phyloP scores from a whole-genome alignment of 30 jellyfish, hydroid and myxozoan genomes.

The Aurelia aurita complex sp. Pacific region DNA sequence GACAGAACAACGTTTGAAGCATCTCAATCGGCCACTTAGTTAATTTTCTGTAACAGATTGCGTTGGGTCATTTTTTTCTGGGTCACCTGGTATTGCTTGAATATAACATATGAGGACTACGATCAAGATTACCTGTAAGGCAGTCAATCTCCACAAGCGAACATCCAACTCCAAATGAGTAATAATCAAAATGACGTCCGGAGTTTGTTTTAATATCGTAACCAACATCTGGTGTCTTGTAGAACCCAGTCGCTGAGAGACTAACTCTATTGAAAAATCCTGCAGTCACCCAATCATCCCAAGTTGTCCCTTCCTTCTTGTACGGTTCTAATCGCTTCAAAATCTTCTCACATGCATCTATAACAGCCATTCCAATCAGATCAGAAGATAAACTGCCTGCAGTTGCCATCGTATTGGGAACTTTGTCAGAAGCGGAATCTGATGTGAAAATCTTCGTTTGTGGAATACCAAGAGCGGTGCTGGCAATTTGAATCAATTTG shows the following conservation, averaged over 20 bases:
- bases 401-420: constrained; percentile 19
- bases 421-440: constrained; percentile 20
- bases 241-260: constrained; percentile 37
- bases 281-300: constrained; percentile 36
- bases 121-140: constrained; percentile 21
- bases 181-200: constrained; percentile 12
- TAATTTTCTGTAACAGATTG: too few species aligned
- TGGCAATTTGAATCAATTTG: constrained; percentile 34
- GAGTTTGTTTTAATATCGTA: constrained; percentile 30
- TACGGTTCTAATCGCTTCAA: constrained; percentile 28
- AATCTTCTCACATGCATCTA: constrained; percentile 32
- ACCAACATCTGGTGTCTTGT: constrained; percentile 26
- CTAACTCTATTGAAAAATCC: constrained; percentile 31
- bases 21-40: too few species aligned
- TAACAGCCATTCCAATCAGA: constrained; percentile 35
- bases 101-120: too few species aligned
- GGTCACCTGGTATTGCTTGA: too few species aligned
- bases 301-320: constrained; percentile 1
- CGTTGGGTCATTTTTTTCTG: too few species aligned
- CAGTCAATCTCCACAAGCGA: constrained; percentile 41
- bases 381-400: constrained; percentile 27
- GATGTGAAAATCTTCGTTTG: constrained; percentile 12
- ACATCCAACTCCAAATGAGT: constrained; percentile 36
- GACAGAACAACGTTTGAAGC: too few species aligned
- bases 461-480: constrained; percentile 15